These are phyloP conservation scores for Oceanodroma tethys DNA, from an alignment of 2,113 vertebrate genomes.

Conservation along the genomic window DNA sequence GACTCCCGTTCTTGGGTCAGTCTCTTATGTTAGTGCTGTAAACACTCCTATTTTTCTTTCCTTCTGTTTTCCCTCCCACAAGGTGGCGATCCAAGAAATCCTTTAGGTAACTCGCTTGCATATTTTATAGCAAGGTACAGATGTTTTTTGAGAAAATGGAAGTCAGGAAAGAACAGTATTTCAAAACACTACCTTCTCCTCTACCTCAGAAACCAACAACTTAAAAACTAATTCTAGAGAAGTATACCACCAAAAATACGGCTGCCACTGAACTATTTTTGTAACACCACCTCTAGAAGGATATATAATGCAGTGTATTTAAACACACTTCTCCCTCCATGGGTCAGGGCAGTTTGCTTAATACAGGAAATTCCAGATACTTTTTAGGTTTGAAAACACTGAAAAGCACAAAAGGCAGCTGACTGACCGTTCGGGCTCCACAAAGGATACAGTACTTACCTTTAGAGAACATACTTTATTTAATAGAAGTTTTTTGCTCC, in stretches of 20 bases:
- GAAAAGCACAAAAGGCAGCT: neutral
- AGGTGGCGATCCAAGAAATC: accelerated
- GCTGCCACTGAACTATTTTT: neutral
- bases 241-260: neutral
- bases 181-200: neutral
- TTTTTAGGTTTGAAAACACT: neutral
- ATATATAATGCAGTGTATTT: too few relatives aligned
- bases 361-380: neutral
- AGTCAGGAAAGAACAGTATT: neutral
- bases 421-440: neutral
- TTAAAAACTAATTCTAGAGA: neutral
- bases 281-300: neutral
- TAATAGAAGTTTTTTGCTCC: slow-evolving; percentile 85
- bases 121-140: neutral
- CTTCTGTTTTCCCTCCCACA: neutral
- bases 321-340: neutral
- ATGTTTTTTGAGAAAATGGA: neutral
- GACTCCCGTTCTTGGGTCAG: accelerated
- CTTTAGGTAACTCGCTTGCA: accelerated
- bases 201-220: neutral
- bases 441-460: slow-evolving; percentile 58
- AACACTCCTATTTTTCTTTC: neutral
- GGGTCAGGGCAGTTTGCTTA: neutral
- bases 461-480: slow-evolving; percentile 83
- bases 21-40: neutral